phyloP scores from a whole-genome alignment of 2,113 vertebrate species.

The Casuarius casuarius region DNA sequence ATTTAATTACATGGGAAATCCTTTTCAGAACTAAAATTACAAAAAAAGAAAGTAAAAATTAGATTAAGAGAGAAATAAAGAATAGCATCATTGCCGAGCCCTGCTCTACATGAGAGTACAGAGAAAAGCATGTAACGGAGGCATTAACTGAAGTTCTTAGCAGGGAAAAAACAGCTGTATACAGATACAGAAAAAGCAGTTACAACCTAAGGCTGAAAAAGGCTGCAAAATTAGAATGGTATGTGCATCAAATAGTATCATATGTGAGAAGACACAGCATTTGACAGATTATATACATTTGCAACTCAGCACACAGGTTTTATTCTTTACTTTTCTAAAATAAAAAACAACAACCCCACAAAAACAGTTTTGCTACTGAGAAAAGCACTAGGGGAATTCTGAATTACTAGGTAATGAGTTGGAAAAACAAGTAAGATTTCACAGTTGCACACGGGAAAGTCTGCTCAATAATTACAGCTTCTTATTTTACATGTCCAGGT shows the following conservation, averaged over 20 bases:
- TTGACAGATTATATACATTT: neutral
- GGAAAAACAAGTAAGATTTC: neutral
- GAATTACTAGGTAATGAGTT: neutral
- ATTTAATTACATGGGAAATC: neutral
- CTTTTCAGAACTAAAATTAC: neutral
- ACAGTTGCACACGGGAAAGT: neutral
- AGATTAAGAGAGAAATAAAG: neutral
- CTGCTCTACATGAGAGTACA: neutral
- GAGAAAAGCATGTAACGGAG: neutral
- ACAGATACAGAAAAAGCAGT: neutral
- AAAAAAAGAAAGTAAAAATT: neutral
- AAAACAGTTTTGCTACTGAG: neutral
- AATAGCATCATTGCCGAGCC: neutral
- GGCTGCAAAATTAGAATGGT: neutral
- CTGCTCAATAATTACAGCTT: neutral
- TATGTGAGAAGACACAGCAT: accelerated
- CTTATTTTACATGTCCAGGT: neutral
- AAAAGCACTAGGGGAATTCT: neutral
- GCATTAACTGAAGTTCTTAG: neutral
- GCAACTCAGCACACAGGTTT: neutral
- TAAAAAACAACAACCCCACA: neutral
- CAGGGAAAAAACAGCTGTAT: neutral
- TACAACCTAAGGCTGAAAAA: neutral
- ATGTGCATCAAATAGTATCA: neutral
- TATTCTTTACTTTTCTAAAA: neutral